A percentile compares a stretch with the other conserved stretches of the same genome.
These are phyloP conservation scores for Rhadinocentrus ornatus DNA, from an alignment of 2,797 vertebrate genomes.

Conservation along the genomic window DNA sequence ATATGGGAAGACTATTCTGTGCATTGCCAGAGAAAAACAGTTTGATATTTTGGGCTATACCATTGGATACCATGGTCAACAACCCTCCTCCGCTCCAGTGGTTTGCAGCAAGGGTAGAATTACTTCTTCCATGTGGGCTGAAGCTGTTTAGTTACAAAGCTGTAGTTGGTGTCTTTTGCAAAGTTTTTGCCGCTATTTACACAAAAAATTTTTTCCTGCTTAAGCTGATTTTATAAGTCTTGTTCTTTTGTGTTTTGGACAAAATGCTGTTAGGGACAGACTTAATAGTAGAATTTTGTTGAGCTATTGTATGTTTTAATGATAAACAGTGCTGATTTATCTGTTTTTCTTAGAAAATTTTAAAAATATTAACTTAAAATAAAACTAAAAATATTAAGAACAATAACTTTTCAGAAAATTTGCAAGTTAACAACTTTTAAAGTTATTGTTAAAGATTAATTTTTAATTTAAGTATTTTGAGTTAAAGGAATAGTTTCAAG, in stretches of 20 bases:
- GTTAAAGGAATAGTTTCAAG: slow-evolving; percentile 20
- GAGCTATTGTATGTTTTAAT: neutral
- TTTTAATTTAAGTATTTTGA: neutral
- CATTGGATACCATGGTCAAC: slow-evolving; percentile 12
- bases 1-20: slow-evolving; percentile 17
- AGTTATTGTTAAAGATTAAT: neutral
- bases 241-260: slow-evolving; percentile 50
- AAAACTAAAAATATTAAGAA: neutral
- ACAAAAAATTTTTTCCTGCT: neutral
- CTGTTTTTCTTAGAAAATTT: neutral
- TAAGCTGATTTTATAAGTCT: slow-evolving; percentile 28
- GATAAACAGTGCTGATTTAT: too few species aligned
- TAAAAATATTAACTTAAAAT: too few species aligned
- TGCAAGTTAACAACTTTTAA: slow-evolving; percentile 15
- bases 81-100: slow-evolving; percentile 10
- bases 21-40: slow-evolving; percentile 13
- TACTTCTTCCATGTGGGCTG: slow-evolving; percentile 51
- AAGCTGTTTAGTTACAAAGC: slow-evolving; percentile 47
- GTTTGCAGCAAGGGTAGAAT: slow-evolving; percentile 20
- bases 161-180: slow-evolving; percentile 28
- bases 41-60: neutral
- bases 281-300: slow-evolving; percentile 60
- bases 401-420: neutral
- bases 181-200: slow-evolving; percentile 22
- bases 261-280: slow-evolving; percentile 33